Base-by-base conservation (phyloP, 2,888 invertebrate species). In the Catotricha subobsoleta region DNA sequence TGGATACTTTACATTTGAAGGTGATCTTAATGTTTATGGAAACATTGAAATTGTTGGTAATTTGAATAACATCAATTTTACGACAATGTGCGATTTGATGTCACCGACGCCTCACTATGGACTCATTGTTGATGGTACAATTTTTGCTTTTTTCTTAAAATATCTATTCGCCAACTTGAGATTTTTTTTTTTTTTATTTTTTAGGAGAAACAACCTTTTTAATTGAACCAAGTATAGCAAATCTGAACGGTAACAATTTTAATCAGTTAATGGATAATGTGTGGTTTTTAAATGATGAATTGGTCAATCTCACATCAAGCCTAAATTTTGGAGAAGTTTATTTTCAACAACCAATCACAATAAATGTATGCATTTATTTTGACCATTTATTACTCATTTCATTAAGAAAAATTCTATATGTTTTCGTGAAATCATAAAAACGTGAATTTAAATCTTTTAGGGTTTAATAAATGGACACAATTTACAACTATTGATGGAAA, bases 201-300 rank as follows among this genome's bases (percentile, higher is more conserved):
- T 34, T 55, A 56, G 67, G 70, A 42, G 57, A 65, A 47, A 64
- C 58, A 1, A 50, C 49, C 38, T 68, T 71, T 47, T 44, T 45
- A 1, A 50, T 50, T 19, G 58, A 66, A 23, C 69, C 69, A 10
- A 43, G 40, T n/a, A 56, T 69, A 43, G 46, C 48, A 12, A 55
- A 50, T 9, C 49, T 71, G 1, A 69, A 70, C 49, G 48, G 54
- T 3, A 49, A 52, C 9, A 48, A 55, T 31, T 43, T 68, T 18
- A 42, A 53, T 3, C 42, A 61, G 19, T 47, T 67, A 12, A 46
- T 59, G 2, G 50, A 63, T 13, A 49, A 56, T 13, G 52, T 64
- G 33, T 74, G 74, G 74, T 55, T 71, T 46, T 55, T 52, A 19
- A 63, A 69, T 50, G 56, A 56, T 41, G 46, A 53, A 16, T 48